Evolutionary conservation across 2,888 invertebrate genomes (phyloP).

Genomic region (Papilio gigon): DNA sequence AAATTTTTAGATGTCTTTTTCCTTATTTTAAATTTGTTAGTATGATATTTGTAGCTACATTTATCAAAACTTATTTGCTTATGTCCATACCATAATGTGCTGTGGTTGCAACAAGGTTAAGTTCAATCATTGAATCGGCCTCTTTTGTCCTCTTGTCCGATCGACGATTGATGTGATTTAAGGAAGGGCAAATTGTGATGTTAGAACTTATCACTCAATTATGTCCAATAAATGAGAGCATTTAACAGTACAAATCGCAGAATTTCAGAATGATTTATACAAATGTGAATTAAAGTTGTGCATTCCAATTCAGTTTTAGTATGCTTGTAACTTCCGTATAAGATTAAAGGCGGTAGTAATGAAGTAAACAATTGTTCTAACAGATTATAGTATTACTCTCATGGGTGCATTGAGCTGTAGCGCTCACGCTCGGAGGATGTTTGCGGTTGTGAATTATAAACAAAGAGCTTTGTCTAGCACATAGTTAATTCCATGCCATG

Average conservation of each 20-base stretch:
- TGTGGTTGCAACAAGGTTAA: conserved; percentile 15
- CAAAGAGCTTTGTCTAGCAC: conserved; percentile 54
- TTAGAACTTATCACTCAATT: conserved; percentile 42
- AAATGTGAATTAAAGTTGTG: too few relatives aligned
- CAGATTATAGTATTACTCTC: conserved; percentile 49
- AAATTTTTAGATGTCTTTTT: too few relatives aligned
- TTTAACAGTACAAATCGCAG: not conserved
- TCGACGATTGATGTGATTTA: conserved; percentile 30
- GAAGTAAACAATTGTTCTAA: conserved; percentile 42
- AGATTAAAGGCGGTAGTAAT: not conserved
- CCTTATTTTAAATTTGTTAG: too few relatives aligned
- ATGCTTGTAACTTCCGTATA: too few relatives aligned
- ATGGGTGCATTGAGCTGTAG: conserved; percentile 48
- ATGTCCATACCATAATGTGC: not conserved
- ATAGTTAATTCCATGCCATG: conserved; percentile 64
- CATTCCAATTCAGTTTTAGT: too few relatives aligned
- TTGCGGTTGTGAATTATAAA: conserved; percentile 74
- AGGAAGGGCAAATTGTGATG: conserved; percentile 40
- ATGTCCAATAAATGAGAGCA: not conserved
- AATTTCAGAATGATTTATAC: too few relatives aligned
- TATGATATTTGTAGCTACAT: not conserved
- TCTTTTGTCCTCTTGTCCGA: conserved; percentile 16
- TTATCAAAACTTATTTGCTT: too few relatives aligned
- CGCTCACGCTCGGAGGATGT: conserved; percentile 59
- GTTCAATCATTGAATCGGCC: conserved; percentile 21